These are phyloP conservation scores for Saccostrea echinata DNA, from an alignment of 1,140 invertebrate species.

Conservation along the genomic window DNA sequence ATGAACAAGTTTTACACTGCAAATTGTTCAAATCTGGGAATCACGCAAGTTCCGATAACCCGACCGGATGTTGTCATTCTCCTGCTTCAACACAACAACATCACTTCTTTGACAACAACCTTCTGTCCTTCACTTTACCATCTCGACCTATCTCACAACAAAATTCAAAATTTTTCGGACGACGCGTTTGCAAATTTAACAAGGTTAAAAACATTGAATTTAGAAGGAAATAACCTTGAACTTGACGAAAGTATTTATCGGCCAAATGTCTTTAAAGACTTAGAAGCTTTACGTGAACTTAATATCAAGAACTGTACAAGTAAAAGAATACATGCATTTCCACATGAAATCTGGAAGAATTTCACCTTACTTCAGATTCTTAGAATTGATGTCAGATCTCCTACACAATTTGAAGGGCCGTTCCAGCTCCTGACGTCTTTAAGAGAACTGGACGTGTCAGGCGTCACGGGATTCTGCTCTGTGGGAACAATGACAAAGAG, in stretches of 20 bases:
- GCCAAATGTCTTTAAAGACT: background rate
- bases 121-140: background rate
- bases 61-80: background rate
- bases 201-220: background rate
- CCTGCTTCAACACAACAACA: background rate
- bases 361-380: background rate
- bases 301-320: background rate
- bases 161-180: background rate
- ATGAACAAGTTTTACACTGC: background rate
- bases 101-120: background rate
- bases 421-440: background rate
- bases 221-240: background rate
- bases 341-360: background rate
- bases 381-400: background rate
- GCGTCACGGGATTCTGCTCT: background rate
- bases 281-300: background rate
- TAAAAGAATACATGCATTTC: background rate
- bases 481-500: background rate
- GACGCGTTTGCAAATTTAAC: background rate
- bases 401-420: background rate
- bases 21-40: background rate
- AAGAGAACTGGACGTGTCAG: slow-evolving; percentile 25
- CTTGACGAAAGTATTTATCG: background rate
- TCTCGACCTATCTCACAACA: background rate
- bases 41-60: background rate